Conservation (phyloP, 2,113 vertebrate species). For the Rallus limicola region DNA sequence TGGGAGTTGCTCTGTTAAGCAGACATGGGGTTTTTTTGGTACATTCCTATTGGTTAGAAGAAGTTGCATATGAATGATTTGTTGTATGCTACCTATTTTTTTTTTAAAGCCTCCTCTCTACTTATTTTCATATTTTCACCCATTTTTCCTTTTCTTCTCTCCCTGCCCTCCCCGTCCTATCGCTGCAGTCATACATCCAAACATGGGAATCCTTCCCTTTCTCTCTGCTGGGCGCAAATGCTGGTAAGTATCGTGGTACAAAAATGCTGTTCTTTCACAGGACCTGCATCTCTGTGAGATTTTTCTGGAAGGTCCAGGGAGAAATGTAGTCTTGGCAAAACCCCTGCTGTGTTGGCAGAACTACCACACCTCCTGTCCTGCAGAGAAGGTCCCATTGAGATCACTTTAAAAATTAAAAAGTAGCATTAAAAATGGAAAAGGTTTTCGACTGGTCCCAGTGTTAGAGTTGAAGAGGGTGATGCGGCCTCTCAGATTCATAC, state of each 20-base stretch:
- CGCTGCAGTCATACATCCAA: neutral
- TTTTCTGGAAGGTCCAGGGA: neutral
- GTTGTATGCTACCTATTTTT: neutral
- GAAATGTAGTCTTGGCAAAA: neutral
- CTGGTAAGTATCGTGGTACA: neutral
- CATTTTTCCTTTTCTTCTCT: neutral
- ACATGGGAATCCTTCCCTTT: neutral
- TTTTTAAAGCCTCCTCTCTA: neutral
- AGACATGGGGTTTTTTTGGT: neutral
- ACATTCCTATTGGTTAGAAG: neutral
- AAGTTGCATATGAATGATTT: neutral
- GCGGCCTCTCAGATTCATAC: neutral
- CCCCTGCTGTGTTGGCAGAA: neutral
- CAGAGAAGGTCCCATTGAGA: neutral
- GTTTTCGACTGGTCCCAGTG: neutral
- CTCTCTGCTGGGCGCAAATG: neutral
- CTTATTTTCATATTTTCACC: neutral
- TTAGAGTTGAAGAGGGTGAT: neutral
- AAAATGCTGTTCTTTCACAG: neutral
- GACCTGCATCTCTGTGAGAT: neutral
- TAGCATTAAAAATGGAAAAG: conserved; percentile 19
- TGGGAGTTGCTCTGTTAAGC: neutral
- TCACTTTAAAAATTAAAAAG: conserved; percentile 19
- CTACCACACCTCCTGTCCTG: neutral
- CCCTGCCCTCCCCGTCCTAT: neutral